phyloP scores from a whole-genome alignment of 2,113 vertebrate genomes.

The Caranx melampygus region DNA sequence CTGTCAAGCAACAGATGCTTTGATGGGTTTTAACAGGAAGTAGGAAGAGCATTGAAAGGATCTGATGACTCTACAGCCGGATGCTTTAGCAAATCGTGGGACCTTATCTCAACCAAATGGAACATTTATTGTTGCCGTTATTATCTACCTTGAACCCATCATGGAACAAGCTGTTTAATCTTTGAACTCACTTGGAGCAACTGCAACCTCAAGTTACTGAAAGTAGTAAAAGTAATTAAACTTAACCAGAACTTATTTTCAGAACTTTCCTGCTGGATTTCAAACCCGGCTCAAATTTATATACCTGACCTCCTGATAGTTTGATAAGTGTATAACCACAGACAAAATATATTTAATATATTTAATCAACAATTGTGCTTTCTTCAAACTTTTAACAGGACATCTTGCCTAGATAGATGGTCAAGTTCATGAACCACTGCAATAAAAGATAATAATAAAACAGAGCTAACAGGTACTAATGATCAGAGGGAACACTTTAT shows the following conservation, averaged over 20 bases:
- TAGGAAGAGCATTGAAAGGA: too few species aligned
- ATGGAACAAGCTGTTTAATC: background rate
- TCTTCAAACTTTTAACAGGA: background rate
- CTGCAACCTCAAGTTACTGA: too few species aligned
- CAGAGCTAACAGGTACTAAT: background rate
- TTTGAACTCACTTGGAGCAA: background rate
- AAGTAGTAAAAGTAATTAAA: too few species aligned
- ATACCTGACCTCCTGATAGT: background rate
- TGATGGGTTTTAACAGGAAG: too few species aligned
- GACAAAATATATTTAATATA: background rate
- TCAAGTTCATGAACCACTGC: background rate
- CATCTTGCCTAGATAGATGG: background rate
- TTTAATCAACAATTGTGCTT: background rate
- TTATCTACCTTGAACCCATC: too few species aligned
- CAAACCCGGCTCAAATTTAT: background rate
- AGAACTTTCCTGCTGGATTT: background rate
- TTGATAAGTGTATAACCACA: background rate
- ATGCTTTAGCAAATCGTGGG: too few species aligned
- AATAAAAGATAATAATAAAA: background rate
- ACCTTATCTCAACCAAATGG: background rate
- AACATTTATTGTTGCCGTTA: too few species aligned
- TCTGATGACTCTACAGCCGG: background rate
- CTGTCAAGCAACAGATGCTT: too few species aligned
- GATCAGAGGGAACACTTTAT: background rate
- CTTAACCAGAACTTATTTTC: too few species aligned